Percentiles rank a stretch among this genome's conserved stretches.
Evolutionary conservation across 2,888 invertebrate genomes (phyloP).

Genomic region (Rhyacophila evoluta): DNA sequence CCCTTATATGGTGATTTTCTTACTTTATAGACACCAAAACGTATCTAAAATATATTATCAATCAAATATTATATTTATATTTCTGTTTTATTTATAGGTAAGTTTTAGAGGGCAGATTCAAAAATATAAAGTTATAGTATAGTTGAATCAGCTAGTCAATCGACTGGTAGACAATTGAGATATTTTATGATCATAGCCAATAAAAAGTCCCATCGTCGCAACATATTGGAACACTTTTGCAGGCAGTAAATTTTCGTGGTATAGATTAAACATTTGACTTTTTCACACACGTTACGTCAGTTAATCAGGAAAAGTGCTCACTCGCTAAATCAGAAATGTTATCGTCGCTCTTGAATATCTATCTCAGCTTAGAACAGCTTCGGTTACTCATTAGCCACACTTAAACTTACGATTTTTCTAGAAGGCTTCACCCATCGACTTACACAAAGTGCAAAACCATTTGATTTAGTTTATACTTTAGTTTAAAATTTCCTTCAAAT

Average conservation of each 20-base stretch:
- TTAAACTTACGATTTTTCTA: neutral
- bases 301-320: conserved; percentile 22
- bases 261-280: conserved; percentile 12
- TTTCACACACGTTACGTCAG: conserved; percentile 15
- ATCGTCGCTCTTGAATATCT: conserved; percentile 14
- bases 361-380: conserved; percentile 19
- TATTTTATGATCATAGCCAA: neutral
- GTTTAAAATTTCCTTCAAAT: too few relatives aligned
- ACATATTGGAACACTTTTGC: conserved; percentile 14
- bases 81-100: too few relatives aligned
- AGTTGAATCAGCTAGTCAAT: too few relatives aligned
- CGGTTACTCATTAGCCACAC: neutral
- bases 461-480: too few relatives aligned
- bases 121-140: too few relatives aligned
- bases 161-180: neutral
- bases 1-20: too few relatives aligned
- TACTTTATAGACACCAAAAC: too few relatives aligned
- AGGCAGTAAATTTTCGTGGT: conserved; percentile 5
- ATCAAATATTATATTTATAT: too few relatives aligned
- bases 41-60: too few relatives aligned
- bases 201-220: conserved; percentile 9
- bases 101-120: too few relatives aligned
- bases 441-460: too few relatives aligned
- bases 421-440: neutral
- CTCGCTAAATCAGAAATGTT: conserved; percentile 21